A percentile compares a stretch with the other conserved stretches of the same genome.
These are phyloP conservation scores for Synergus laeviventris DNA, from an alignment of 2,888 invertebrate species.

Conservation along the genomic window DNA sequence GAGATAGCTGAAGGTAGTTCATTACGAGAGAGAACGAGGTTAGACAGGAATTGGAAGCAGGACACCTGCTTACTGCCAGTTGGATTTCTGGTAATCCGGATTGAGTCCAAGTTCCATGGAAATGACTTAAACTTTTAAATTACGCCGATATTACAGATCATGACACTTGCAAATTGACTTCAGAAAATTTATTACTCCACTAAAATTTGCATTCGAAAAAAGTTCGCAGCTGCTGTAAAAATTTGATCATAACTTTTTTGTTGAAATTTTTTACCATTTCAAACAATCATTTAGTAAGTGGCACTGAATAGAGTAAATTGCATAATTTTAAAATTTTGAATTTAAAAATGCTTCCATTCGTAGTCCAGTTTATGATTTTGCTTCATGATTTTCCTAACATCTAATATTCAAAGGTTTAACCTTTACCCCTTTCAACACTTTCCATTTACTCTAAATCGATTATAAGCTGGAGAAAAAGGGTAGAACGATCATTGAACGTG, in stretches of 20 bases:
- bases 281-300: too few relatives aligned
- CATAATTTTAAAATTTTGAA: too few relatives aligned
- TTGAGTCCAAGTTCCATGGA: constrained; percentile 26
- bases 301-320: too few relatives aligned
- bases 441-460: not conserved
- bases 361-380: too few relatives aligned
- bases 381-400: not conserved
- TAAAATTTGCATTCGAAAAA: not conserved
- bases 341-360: too few relatives aligned
- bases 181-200: not conserved
- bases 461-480: not conserved
- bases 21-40: constrained; percentile 64
- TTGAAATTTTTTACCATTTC: too few relatives aligned
- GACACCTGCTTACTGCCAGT: constrained; percentile 32
- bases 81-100: constrained; percentile 20
- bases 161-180: not conserved
- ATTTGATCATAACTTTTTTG: too few relatives aligned
- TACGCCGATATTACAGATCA: constrained; percentile 1
- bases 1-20: constrained; percentile 62
- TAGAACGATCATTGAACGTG: not conserved
- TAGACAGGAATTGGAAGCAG: constrained; percentile 60
- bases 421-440: not conserved
- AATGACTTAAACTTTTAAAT: constrained; percentile 28
- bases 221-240: too few relatives aligned
- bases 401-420: not conserved